Base-by-base conservation (phyloP, 2,113 vertebrate genomes). In the Phalacrocorax pelagicus region DNA sequence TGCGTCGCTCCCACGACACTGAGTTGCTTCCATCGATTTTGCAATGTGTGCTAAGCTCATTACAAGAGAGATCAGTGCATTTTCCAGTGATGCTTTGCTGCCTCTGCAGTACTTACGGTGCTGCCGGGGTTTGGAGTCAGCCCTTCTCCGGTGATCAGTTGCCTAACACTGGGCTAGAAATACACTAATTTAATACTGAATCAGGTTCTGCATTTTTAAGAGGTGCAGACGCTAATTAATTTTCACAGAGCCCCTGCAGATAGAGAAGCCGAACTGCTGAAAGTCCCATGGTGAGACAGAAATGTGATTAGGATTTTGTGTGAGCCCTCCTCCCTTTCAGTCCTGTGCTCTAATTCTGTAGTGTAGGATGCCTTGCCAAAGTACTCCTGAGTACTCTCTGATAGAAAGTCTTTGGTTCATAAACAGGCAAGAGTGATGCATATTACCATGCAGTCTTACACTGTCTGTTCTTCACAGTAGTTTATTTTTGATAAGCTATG, bases 401-500 rank as follows among this genome's bases (percentile, higher is more conserved):
- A 5, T 15, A 36, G 12, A 34, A 72, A 65, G 27, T 30, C 71
- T 36, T 94, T 59, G 67, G 86, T 67, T 91, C 78, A 15, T 47
- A 6, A 83, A 21, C n/a, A 69, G 71, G 42, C 54, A 54, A 58
- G 57, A 57, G 34, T 11, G 22, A 63, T 62, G 18, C 51, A 72
- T 46, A 6, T 59, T 89, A 32, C 52, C 3, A 0, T 46, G 55
- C 67, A 16, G 62, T n/a, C 36, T 14, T 63, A 11, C 34, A 10
- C 20, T 26, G 9, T 36, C 62, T 75, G 15, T 81, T 85, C 92
- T 87, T 67, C 52, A 14, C 71, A 65, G 62, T 75, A 71, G 38
- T 72, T 69, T 73, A 81, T 66, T 77, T 90, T 96, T 92, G 9
- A 78, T 90, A 79, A 88, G 86, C 70, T 85, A 20, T 54, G 69